Percentiles rank a stretch among this genome's conserved stretches.
These are phyloP conservation scores for Cebidichthys violaceus DNA, from an alignment of 2,113 vertebrate species.

Conservation along the genomic window DNA sequence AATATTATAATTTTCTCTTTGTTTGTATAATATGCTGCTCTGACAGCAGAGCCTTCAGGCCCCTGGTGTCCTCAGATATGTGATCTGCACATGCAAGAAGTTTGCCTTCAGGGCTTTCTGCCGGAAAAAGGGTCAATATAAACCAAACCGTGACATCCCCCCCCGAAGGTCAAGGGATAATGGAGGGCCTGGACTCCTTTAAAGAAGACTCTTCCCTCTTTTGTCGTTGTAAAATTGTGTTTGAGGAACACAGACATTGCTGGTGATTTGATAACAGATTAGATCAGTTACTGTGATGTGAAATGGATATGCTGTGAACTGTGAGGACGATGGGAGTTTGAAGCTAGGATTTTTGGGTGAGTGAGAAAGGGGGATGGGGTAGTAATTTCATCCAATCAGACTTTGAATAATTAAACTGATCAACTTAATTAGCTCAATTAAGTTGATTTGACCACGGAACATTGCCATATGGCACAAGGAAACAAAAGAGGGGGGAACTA, in stretches of 20 bases:
- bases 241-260: not conserved
- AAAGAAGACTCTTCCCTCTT: not conserved
- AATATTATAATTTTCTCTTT: no score
- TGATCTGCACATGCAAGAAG: no score
- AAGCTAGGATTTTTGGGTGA: slow-evolving; percentile 30
- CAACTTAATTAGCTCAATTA: slow-evolving; percentile 85
- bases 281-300: slow-evolving; percentile 4
- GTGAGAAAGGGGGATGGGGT: slow-evolving; percentile 34
- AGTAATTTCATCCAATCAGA: slow-evolving; percentile 77
- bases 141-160: not conserved
- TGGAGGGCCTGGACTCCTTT: not conserved
- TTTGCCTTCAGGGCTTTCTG: no score
- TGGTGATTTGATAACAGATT: slow-evolving; percentile 1
- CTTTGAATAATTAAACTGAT: slow-evolving; percentile 85
- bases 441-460: slow-evolving; percentile 83
- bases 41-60: no score
- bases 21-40: no score
- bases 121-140: no score
- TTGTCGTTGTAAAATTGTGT: not conserved
- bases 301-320: slow-evolving; percentile 16
- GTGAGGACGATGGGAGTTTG: not conserved
- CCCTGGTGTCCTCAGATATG: not conserved
- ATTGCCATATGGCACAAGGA: slow-evolving; percentile 86
- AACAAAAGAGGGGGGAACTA: slow-evolving; percentile 85
- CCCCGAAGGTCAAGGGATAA: not conserved